A percentile compares a stretch with the other conserved stretches of the same genome.
Evolutionary conservation across 2,113 vertebrate genomes (phyloP).

Genomic region (Channa maculata): DNA sequence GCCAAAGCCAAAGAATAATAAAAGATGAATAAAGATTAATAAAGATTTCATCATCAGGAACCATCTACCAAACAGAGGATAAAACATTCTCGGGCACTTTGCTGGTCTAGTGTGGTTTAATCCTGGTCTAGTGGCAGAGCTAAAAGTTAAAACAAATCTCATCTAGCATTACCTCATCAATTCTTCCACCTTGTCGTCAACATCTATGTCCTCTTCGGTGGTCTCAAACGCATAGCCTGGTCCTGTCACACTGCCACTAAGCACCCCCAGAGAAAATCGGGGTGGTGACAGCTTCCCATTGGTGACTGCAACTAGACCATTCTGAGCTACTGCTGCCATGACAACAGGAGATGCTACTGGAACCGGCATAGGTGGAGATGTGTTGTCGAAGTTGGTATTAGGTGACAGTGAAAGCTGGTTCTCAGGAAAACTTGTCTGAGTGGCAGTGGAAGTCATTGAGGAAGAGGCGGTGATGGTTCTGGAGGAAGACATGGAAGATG

Average conservation of each 20-base stretch:
- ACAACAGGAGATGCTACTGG: slow-evolving; percentile 71
- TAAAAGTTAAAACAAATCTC: not conserved
- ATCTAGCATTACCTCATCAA: slow-evolving; percentile 91
- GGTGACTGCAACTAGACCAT: slow-evolving; percentile 86
- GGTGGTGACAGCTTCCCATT: slow-evolving; percentile 96
- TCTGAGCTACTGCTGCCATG: slow-evolving; percentile 82
- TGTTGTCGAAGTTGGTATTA: slow-evolving; percentile 89
- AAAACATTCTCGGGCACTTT: too few relatives aligned
- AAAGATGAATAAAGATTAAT: too few relatives aligned
- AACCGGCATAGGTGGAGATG: slow-evolving; percentile 89
- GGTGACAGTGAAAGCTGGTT: slow-evolving; percentile 88
- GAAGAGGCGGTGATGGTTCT: slow-evolving; percentile 64
- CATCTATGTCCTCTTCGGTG: slow-evolving; percentile 93
- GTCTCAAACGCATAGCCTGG: slow-evolving; percentile 92
- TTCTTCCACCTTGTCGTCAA: slow-evolving; percentile 98
- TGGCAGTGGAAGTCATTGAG: slow-evolving; percentile 88
- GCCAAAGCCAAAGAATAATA: too few relatives aligned
- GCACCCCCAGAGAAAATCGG: slow-evolving; percentile 87
- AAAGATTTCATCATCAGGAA: too few relatives aligned
- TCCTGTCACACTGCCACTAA: slow-evolving; percentile 75
- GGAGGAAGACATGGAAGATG: slow-evolving; percentile 84
- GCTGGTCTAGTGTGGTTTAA: not conserved
- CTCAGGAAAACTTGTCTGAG: slow-evolving; percentile 91
- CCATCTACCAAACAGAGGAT: too few relatives aligned
- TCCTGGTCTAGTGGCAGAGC: not conserved